Evolutionary conservation across 2,888 invertebrate genomes (phyloP).

Genomic region (Acrobasis consociella): DNA sequence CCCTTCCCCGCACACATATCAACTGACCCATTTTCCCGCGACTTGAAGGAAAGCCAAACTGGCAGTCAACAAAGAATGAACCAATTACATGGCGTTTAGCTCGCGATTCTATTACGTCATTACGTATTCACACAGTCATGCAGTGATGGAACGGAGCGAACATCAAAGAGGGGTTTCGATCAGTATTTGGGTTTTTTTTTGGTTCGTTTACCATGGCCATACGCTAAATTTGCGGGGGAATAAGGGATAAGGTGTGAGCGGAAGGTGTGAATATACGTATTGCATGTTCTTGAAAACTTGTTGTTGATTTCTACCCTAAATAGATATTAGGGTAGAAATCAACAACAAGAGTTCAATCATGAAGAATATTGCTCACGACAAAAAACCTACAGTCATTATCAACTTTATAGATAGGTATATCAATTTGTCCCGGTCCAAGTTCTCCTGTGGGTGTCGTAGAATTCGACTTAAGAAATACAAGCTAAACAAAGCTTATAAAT

Average conservation of each 20-base stretch:
- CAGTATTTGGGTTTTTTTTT: conserved; percentile 60
- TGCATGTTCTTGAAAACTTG: too few relatives aligned
- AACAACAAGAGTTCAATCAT: too few relatives aligned
- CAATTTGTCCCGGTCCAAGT: too few relatives aligned
- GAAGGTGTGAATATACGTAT: conserved; percentile 29
- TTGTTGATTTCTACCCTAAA: too few relatives aligned
- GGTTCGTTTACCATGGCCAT: conserved; percentile 69
- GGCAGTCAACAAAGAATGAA: conserved; percentile 28
- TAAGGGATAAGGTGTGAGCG: conserved; percentile 11
- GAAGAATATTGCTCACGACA: too few relatives aligned
- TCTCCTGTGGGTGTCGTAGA: too few relatives aligned
- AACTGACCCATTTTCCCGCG: conserved; percentile 3
- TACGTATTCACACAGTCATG: conserved; percentile 72
- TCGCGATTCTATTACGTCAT: conserved; percentile 58
- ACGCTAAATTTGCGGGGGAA: conserved; percentile 43
- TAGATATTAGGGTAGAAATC: too few relatives aligned
- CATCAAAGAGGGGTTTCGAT: conserved; percentile 70
- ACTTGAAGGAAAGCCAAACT: conserved; percentile 34
- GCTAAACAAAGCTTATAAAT: too few relatives aligned
- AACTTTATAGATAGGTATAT: too few relatives aligned
- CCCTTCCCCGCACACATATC: background rate
- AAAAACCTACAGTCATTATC: too few relatives aligned
- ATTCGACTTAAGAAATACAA: too few relatives aligned
- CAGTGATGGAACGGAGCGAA: conserved; percentile 49
- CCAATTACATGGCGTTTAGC: conserved; percentile 64